Base-by-base conservation (phyloP, 2,113 vertebrate species). In the Dermatemys mawii region DNA sequence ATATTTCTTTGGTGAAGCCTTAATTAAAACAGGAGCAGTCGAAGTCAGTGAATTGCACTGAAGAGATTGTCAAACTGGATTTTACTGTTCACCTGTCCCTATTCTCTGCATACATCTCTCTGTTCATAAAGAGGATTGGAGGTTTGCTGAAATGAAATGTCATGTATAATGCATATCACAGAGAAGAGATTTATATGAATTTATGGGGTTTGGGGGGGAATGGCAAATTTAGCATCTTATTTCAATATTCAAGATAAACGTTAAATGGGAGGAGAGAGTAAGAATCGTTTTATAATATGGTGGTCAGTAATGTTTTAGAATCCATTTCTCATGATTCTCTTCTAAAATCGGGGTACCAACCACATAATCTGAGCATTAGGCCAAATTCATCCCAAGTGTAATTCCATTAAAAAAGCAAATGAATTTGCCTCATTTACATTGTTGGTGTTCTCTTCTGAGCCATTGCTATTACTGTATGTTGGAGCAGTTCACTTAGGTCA, bases 1-100 rank as follows among this genome's bases (percentile, higher is more conserved):
- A 91, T 96, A 95, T 97, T 97, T 97, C 88, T 96, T 94, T 96
- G 95, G 97, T 97, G 91, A 98, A 97, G 98, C 97, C 97, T 98
- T 98, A 98, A 98, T 97, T 97, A 97, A 97, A 97, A 87, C 94
- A 79, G 93, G 95, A 95, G 88, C 80, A 38, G 76, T 96, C 86
- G 92, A 95, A 96, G 90, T 93, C 88, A 89, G 87, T 95, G 95
- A 95, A 94, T 95, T 96, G 89, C 90, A 96, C 89, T 96, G 96
- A 97, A 98, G 91, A 95, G 91, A 54, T 94, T 57, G 83, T 92
- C 78, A 96, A 91, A 96, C 94, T 97, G 96, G 93, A 94, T 96
- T 95, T 95, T 95, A 81, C 81, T 92, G 90, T 95, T 95, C 63
- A 86, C 85, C 86, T 97, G 53, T 91, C 90, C 76, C 90, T 29